Conservation (phyloP, 2,888 invertebrate species). For the Epirrhoe alternata region DNA sequence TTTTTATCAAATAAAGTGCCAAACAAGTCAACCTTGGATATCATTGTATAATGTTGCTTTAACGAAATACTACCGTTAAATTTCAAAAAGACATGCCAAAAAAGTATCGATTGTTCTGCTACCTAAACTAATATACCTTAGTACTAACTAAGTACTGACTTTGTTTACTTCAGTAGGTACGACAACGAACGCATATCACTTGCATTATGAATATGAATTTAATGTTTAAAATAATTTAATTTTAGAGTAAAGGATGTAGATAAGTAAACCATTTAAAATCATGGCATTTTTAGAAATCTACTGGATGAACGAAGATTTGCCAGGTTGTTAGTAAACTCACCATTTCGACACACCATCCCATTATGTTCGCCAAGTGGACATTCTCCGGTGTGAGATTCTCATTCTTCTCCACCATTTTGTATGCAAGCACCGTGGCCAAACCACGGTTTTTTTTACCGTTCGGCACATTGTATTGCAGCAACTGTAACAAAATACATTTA, state of each 20-base stretch:
- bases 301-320: too few relatives aligned
- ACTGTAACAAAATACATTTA: constrained; percentile 79
- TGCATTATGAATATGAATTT: too few relatives aligned
- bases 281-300: too few relatives aligned
- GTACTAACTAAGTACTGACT: too few relatives aligned
- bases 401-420: constrained; percentile 88
- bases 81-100: neutral
- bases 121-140: too few relatives aligned
- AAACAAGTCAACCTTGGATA: constrained; percentile 20
- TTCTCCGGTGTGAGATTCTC: constrained; percentile 91
- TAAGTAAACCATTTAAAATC: too few relatives aligned
- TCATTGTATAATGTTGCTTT: neutral
- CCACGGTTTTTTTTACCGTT: constrained; percentile 95
- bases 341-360: constrained; percentile 98
- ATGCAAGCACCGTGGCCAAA: constrained; percentile 89
- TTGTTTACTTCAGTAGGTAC: too few relatives aligned
- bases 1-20: constrained; percentile 19
- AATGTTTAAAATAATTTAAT: too few relatives aligned
- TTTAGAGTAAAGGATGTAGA: too few relatives aligned
- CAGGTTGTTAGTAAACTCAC: constrained; percentile 85
- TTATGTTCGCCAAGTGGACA: constrained; percentile 90
- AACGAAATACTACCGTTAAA: neutral
- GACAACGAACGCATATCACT: too few relatives aligned
- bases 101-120: neutral
- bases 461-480: constrained; percentile 96